phyloP scores from a whole-genome alignment of 1,140 invertebrate genomes.

The Leptinotarsa texana region DNA sequence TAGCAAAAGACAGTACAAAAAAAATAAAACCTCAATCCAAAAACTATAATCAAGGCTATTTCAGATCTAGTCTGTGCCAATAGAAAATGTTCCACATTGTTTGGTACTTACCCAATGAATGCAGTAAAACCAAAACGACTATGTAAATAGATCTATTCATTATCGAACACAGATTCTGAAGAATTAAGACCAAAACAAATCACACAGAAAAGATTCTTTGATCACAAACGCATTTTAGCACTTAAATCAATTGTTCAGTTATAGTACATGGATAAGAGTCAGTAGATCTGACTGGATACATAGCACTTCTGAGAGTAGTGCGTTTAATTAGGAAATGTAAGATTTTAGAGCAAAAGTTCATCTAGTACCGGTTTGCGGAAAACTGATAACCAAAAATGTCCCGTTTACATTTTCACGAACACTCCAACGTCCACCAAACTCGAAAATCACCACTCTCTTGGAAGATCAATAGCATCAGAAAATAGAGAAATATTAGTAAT shows the following conservation, averaged over 20 bases:
- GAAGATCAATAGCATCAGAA: neutral
- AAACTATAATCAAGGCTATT: no score
- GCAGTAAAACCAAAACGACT: constrained; percentile 7
- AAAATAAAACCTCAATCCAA: no score
- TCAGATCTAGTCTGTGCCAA: neutral
- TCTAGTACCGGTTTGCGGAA: constrained; percentile 20
- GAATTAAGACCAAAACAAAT: neutral
- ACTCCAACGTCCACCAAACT: neutral
- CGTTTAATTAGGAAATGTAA: neutral
- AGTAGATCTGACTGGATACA: neutral
- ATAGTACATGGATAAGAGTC: neutral
- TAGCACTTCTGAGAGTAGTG: neutral
- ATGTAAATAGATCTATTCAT: constrained; percentile 24
- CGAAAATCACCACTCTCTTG: neutral
- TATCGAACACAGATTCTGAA: neutral
- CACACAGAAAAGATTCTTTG: neutral
- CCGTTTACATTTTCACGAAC: neutral
- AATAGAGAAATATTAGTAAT: neutral
- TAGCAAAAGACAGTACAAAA: no score
- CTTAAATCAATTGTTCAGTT: neutral
- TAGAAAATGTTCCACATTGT: neutral
- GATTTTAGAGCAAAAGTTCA: constrained; percentile 29
- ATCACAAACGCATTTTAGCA: neutral
- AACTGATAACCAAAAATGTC: neutral
- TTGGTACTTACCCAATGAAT: constrained; percentile 20